Evolutionary conservation across 1,140 invertebrate genomes (phyloP).

Genomic region (Amphibalanus amphitrite): DNA sequence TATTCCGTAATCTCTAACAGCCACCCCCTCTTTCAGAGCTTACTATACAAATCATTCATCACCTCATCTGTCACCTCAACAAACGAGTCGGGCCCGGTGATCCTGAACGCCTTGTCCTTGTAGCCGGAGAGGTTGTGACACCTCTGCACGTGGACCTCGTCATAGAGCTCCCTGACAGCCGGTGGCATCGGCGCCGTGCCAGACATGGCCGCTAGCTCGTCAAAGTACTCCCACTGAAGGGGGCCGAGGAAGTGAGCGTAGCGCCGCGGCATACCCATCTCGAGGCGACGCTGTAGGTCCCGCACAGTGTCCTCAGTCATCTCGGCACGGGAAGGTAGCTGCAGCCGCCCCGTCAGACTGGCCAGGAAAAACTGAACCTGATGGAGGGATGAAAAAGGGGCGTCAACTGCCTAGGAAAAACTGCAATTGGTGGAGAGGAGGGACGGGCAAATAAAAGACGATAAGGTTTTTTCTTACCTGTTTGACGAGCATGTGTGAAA

Average conservation of each 20-base stretch:
- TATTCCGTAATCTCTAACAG: no score
- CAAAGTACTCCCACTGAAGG: constrained; percentile 44
- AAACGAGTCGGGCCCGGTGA: constrained; percentile 12
- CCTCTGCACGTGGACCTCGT: constrained; percentile 23
- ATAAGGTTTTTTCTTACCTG: no score
- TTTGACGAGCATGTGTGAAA: no score
- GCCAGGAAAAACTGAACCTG: constrained; percentile 49
- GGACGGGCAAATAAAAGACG: no score
- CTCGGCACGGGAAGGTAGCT: constrained; percentile 40
- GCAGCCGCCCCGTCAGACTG: constrained; percentile 40
- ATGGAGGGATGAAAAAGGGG: constrained; percentile 9
- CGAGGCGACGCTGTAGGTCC: constrained; percentile 34
- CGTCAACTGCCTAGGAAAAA: neutral
- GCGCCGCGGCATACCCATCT: constrained; percentile 36
- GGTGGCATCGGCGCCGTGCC: constrained; percentile 37
- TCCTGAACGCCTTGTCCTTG: constrained; percentile 13
- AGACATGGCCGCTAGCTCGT: constrained; percentile 42
- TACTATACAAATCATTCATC: constrained; percentile 3
- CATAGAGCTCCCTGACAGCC: constrained; percentile 48
- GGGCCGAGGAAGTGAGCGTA: constrained; percentile 57
- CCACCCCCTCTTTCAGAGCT: constrained; percentile 8
- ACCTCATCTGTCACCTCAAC: constrained; percentile 3
- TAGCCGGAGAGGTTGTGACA: constrained; percentile 16
- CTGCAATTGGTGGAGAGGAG: neutral
- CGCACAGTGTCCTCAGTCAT: constrained; percentile 45